phyloP scores from a whole-genome alignment of 2,113 vertebrate species.

The Dromaius novaehollandiae region DNA sequence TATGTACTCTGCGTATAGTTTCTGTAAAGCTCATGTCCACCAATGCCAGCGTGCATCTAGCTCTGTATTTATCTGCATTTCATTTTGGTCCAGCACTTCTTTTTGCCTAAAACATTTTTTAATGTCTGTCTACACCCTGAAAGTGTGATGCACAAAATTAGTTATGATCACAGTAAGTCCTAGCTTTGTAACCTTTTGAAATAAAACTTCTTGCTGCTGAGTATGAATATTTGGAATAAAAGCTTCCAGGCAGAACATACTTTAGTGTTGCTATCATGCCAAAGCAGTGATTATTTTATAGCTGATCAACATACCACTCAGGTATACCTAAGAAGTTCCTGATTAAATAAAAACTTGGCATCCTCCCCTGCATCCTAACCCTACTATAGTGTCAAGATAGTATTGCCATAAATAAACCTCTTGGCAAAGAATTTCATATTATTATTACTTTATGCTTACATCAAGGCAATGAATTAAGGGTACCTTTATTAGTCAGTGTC shows the following conservation, averaged over 20 bases:
- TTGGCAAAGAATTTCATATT: neutral
- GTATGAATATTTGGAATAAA: neutral
- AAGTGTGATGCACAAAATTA: neutral
- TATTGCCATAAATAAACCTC: neutral
- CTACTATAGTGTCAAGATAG: neutral
- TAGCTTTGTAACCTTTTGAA: neutral
- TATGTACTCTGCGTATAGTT: neutral
- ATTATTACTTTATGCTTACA: neutral
- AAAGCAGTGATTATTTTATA: neutral
- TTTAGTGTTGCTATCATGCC: neutral
- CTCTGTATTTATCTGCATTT: neutral
- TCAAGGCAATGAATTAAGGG: neutral
- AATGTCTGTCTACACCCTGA: neutral
- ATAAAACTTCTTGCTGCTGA: neutral
- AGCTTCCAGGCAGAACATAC: neutral
- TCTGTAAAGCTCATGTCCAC: neutral
- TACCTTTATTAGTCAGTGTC: neutral
- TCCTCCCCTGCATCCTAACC: neutral
- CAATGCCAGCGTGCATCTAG: neutral
- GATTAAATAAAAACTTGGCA: neutral
- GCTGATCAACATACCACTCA: neutral
- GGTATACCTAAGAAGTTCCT: neutral
- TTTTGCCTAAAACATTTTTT: neutral
- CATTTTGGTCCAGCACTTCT: neutral
- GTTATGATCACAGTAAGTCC: neutral